Base-by-base conservation (phyloP, 64 coral and sea anemone genomes). In the Dendrophyllia cribrosa region DNA sequence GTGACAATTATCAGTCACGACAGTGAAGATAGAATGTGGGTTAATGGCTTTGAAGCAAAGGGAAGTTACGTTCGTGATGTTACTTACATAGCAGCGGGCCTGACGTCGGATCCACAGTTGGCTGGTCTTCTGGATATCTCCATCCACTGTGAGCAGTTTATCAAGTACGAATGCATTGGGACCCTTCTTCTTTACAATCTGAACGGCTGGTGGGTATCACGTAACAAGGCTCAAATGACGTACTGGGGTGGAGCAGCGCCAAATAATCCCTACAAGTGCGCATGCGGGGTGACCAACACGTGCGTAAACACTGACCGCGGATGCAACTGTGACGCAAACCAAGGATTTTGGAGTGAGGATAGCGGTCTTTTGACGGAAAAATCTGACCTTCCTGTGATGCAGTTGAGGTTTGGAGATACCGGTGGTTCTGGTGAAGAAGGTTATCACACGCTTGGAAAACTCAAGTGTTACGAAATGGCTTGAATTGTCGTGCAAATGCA, bases 1-100 rank as follows among this genome's bases (percentile, higher is more conserved):
- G 78, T 91, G 51, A 84, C 89, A 56, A 51, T 91, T 56, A 17
- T 91, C 9, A 8, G 51, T 46, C 89, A 91, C 25, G 79, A 85
- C 50, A 85, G 63, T 24, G 89, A 91, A 46, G 20, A 43, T 6
- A 58, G 79, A 59, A 83, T n/a, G 43, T 11, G 4, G 19, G 89
- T 90, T 43, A 43, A 25, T 25, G 78, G 78, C 7, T 87, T 53
- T 79, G 82, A 58, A n/a, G 15, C 0, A 6, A 34, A 0, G 14
- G 91, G 91, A 22, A 77, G 44, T 53, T 93, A 87, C 63, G 10
- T 15, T 2, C 61, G 55, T 15, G 43, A 55, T 48, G 82, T 93
- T 16, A 19, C 8, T 4, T 93, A 93, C 62, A 44, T 34, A 20
- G 83, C 82, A 46, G 73, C 24, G 1, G 43, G 21, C 8, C 6